Conservation (phyloP, 2,888 invertebrate species). For the Nudaria mundana region DNA sequence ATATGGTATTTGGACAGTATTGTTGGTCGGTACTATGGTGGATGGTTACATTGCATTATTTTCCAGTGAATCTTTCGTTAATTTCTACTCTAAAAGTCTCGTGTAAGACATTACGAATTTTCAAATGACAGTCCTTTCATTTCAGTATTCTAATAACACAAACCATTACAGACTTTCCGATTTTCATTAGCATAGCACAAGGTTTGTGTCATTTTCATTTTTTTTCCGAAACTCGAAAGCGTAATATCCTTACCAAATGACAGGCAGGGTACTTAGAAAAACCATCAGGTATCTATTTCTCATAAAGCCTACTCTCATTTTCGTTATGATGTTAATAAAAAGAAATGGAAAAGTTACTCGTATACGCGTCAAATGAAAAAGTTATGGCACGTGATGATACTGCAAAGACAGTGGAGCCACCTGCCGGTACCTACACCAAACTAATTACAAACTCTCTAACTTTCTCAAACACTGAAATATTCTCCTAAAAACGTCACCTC, state of each 20-base stretch:
- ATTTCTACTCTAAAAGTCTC: too few relatives aligned
- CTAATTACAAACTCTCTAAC: constrained; percentile 77
- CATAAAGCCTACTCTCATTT: constrained; percentile 75
- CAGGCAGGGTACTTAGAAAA: constrained; percentile 50
- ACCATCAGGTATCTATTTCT: constrained; percentile 69
- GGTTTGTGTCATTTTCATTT: constrained; percentile 25
- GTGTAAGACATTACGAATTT: too few relatives aligned
- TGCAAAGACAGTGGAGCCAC: constrained; percentile 66
- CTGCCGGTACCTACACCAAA: constrained; percentile 68
- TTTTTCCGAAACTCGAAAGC: constrained; percentile 22
- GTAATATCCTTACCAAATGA: constrained; percentile 34
- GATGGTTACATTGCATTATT: too few relatives aligned
- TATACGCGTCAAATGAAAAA: constrained; percentile 79
- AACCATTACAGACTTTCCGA: constrained; percentile 13
- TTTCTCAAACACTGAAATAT: constrained; percentile 78
- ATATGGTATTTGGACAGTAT: too few relatives aligned
- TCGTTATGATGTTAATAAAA: constrained; percentile 79
- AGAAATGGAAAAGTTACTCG: constrained; percentile 76
- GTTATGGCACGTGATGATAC: constrained; percentile 79
- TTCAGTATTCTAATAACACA: constrained; percentile 23
- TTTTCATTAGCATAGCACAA: constrained; percentile 30
- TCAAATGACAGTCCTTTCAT: constrained; percentile 18
- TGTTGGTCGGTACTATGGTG: too few relatives aligned
- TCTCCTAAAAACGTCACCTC: constrained; percentile 77
- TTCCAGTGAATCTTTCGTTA: too few relatives aligned